phyloP scores from a whole-genome alignment of 2,797 vertebrate genomes.

The Coregonus suidteri region DNA sequence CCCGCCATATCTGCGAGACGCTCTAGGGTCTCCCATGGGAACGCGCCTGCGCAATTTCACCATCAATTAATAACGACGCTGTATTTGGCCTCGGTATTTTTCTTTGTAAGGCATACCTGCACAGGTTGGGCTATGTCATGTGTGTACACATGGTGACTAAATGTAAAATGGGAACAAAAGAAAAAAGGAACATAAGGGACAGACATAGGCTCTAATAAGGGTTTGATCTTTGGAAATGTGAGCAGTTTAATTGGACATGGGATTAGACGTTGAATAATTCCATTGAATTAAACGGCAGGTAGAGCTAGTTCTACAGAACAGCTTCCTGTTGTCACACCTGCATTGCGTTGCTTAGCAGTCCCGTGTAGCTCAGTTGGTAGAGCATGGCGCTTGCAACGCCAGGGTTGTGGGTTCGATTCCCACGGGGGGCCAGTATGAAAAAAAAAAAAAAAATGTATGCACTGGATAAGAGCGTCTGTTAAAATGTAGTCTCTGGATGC shows the following conservation, averaged over 20 bases:
- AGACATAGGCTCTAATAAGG: neutral
- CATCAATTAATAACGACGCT: neutral
- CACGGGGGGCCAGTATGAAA: too few relatives aligned
- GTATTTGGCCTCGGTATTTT: neutral
- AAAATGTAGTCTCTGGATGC: too few relatives aligned
- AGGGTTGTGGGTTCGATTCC: too few relatives aligned
- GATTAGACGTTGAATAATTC: neutral
- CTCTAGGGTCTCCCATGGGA: neutral
- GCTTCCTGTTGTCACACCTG: too few relatives aligned
- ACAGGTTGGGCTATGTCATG: neutral
- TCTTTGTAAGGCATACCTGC: neutral
- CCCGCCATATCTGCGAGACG: neutral
- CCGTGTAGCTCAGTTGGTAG: too few relatives aligned
- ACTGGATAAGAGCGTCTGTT: too few relatives aligned
- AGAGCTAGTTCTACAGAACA: too few relatives aligned
- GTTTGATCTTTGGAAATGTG: neutral
- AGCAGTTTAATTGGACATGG: neutral
- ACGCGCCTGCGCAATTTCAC: neutral
- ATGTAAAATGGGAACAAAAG: neutral
- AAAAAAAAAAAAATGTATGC: too few relatives aligned
- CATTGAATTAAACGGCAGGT: neutral
- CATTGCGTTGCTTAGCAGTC: too few relatives aligned
- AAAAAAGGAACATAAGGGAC: neutral
- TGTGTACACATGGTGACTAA: neutral
- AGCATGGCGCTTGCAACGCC: too few relatives aligned